Conservation (phyloP, 2,113 vertebrate species). For the Megatriorchis doriae region DNA sequence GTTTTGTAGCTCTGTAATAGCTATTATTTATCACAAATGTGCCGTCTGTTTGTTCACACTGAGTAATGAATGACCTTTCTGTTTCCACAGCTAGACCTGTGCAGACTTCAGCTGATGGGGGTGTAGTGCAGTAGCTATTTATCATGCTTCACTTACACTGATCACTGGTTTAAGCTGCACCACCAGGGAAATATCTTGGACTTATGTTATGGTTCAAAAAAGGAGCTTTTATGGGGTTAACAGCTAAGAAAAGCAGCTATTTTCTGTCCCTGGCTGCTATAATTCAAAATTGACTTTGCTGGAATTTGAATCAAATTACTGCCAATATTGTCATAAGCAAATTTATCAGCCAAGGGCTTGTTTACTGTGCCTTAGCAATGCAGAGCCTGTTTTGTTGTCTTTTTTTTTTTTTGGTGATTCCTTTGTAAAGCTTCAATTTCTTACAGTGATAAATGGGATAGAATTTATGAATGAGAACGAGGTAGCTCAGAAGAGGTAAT, state of each 20-base stretch:
- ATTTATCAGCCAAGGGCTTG: not conserved
- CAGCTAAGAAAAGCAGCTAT: conserved; percentile 6
- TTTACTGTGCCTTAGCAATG: conserved; percentile 25
- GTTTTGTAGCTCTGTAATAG: conserved; percentile 70
- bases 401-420: not conserved
- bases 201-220: not conserved
- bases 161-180: conserved; percentile 34
- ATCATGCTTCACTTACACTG: conserved; percentile 78
- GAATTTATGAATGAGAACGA: conserved; percentile 8
- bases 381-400: not conserved
- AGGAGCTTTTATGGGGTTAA: conserved; percentile 45
- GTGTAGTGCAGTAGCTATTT: conserved; percentile 64
- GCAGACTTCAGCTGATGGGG: conserved; percentile 40
- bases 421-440: conserved; percentile 23
- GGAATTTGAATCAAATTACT: conserved; percentile 32
- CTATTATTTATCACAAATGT: conserved; percentile 79
- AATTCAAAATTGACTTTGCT: conserved; percentile 30
- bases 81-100: conserved; percentile 69
- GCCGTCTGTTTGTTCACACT: conserved; percentile 71
- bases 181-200: conserved; percentile 36
- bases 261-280: not conserved
- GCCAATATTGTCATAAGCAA: conserved; percentile 39
- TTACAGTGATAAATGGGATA: conserved; percentile 10
- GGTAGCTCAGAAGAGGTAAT: not conserved
- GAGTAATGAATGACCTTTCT: conserved; percentile 84